These are phyloP conservation scores for Andricus quercusramuli DNA, from an alignment of 2,888 invertebrate species.

Conservation along the genomic window DNA sequence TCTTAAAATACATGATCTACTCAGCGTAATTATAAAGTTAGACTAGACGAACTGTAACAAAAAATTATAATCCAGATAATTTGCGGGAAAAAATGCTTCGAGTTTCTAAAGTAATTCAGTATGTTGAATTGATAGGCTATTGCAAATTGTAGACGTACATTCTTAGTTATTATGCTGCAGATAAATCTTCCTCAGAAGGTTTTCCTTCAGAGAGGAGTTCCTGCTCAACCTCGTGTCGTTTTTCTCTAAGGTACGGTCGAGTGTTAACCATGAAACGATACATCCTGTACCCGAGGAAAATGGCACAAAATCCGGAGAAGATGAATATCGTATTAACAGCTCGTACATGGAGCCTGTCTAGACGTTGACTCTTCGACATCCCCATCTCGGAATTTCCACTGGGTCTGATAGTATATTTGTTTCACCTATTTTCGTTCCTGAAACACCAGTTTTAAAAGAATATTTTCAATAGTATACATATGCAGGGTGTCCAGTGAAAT, in stretches of 20 bases:
- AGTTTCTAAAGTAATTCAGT: neutral
- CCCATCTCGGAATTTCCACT: neutral
- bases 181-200: constrained; percentile 1
- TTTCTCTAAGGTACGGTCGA: constrained; percentile 73
- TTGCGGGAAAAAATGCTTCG: neutral
- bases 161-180: neutral
- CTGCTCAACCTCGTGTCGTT: constrained; percentile 76
- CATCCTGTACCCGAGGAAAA: constrained; percentile 76
- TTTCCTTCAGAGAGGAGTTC: constrained; percentile 80
- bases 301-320: constrained; percentile 76
- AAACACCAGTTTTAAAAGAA: neutral
- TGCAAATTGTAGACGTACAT: neutral
- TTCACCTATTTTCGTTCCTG: neutral
- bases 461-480: neutral
- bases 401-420: neutral
- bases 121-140: neutral
- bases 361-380: neutral
- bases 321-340: constrained; percentile 79
- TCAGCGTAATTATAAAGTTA: constrained; percentile 44
- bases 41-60: neutral
- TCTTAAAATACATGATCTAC: neutral
- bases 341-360: constrained; percentile 80
- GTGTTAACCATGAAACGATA: constrained; percentile 79
- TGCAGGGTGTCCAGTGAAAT: too few relatives aligned
- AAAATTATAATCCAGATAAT: neutral